Base-by-base conservation (phyloP, 2,888 invertebrate species). In the Litoditis marina region DNA sequence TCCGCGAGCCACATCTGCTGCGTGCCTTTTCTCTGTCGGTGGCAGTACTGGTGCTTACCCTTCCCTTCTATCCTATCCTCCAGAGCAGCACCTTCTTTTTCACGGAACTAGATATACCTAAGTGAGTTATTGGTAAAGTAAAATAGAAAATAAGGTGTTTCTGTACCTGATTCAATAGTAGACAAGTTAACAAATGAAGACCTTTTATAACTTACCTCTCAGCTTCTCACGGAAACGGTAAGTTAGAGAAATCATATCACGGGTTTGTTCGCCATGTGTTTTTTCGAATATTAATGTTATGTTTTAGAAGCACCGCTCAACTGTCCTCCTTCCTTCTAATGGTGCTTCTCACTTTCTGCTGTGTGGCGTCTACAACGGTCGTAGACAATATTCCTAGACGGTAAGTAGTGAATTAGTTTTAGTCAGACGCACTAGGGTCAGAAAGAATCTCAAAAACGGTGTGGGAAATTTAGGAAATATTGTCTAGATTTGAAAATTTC, bases 41-140 rank as follows among this genome's bases (percentile, higher is more conserved):
- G 6, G 67, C 73, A n/a, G 71, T 73, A 8, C 68, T 78, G 7
- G 57, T 73, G 34, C 69, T 77, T 1, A 76, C 77, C 25, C 69
- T 80, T 16, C 77, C 80, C 1, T 80, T 80, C 69, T 80, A 80
- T 60, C 79, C 80, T 3, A 71, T 80, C 36, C 72, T 79, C 13
- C 78, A 80, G 53, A 69, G 64, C 54, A 76, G 77, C 36, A 79
- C 80, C 27, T 66, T 72, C 56, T 74, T 80, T 67, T 74, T 78
- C 59, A 65, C 65, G 8, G 58, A 65, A 16, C 60, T 77, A 59
- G 67, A 69, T 8, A 59, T 77, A 16, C 60, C 59, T 22, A 64
- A 62, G 77, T 76, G 49, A 64, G 68, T 53, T 19, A n/a, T n/a
- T n/a, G n/a, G n/a, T n/a, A n/a, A n/a, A n/a, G n/a, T n/a, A n/a